These are phyloP conservation scores for Helostoma temminkii DNA, from an alignment of 2,797 vertebrate genomes.

Conservation along the genomic window DNA sequence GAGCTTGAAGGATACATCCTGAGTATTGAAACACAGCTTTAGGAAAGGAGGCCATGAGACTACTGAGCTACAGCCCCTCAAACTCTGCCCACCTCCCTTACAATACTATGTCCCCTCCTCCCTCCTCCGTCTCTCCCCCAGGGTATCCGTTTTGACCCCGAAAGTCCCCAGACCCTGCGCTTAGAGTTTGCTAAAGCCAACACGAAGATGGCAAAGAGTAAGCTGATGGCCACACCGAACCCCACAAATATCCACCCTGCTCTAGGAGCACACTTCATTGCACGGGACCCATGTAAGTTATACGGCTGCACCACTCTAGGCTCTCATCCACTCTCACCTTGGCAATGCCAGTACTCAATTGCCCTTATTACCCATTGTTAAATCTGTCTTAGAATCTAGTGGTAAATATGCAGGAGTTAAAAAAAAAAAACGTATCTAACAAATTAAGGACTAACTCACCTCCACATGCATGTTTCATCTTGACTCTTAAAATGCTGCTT, in stretches of 20 bases:
- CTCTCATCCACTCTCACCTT: slow-evolving; percentile 80
- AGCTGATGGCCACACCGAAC: slow-evolving; percentile 99
- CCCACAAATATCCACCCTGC: slow-evolving; percentile 98
- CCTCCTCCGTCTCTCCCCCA: slow-evolving; percentile 83
- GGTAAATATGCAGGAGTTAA: slow-evolving; percentile 24
- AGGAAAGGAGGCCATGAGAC: slow-evolving; percentile 71
- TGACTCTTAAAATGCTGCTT: slow-evolving; percentile 59
- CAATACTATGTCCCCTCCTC: slow-evolving; percentile 72
- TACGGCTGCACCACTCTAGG: slow-evolving; percentile 83
- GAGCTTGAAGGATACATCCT: slow-evolving; percentile 63
- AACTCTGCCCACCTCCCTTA: slow-evolving; percentile 81
- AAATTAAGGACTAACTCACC: slow-evolving; percentile 82
- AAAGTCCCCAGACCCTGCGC: slow-evolving; percentile 98
- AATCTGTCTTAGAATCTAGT: slow-evolving; percentile 24
- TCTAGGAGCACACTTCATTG: slow-evolving; percentile 98
- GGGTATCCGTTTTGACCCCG: slow-evolving; percentile 99
- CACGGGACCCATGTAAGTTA: slow-evolving; percentile 99
- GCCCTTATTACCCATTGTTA: slow-evolving; percentile 33
- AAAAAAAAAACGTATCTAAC: slow-evolving; percentile 44
- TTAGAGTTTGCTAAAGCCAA: slow-evolving; percentile 99
- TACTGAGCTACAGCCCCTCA: slow-evolving; percentile 64
- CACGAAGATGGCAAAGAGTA: slow-evolving; percentile 99
- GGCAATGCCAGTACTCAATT: slow-evolving; percentile 53
- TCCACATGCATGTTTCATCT: slow-evolving; percentile 84
- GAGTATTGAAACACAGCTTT: slow-evolving; percentile 62